Evolutionary conservation across 1,140 invertebrate species (phyloP), one percentile per base, ranked within the genome.

Genomic region (Campoletis sonorensis): DNA sequence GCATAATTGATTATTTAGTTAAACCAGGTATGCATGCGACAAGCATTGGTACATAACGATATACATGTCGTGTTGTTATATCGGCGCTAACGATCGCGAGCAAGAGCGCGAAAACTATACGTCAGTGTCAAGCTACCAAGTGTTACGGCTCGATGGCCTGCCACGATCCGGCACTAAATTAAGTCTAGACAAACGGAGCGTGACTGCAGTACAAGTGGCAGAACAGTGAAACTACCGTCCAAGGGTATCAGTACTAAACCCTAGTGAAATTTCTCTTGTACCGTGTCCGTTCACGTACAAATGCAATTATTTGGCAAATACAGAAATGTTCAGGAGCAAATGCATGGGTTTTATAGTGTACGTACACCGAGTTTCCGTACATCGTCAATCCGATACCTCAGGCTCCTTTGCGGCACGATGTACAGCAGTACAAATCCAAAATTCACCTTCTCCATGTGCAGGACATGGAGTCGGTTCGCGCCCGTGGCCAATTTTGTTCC

Each of bases 191-290:
- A 64, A 64, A 64, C 61, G 61, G 61, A 26, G 61, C 61, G 23
- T 64, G 61, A 64, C 61, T 64, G 61, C 61, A 64, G 61, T 64
- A 64, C 61, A 64, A 23, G 61, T 64, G 61, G 61, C 51, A 54
- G 51, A 54, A 54, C n/a, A 26, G 23, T 23, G 23, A 23, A 64
- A 10, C n/a, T 64, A 1, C 61, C 11, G 23, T 23, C 61, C 61
- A 23, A 64, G 61, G 11, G 23, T 64, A 64, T 64, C 61, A 64
- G 61, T 64, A 26, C n/a, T 27, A 27, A 64, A 64, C 5, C 61
- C n/a, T 27, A 23, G 61, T 64, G 23, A 23, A 64, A 64, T 64
- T 26, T 64, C n/a, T 64, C 61, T 64, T 13, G 61, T 23, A 64
- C 27, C 61, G n/a, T 64, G 61, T 64, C 21, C 61, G 61, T 64